A percentile compares a stretch with the other conserved stretches of the same genome.
Conservation (phyloP, 2,888 invertebrate genomes). For the Dexiosoma caninum region DNA sequence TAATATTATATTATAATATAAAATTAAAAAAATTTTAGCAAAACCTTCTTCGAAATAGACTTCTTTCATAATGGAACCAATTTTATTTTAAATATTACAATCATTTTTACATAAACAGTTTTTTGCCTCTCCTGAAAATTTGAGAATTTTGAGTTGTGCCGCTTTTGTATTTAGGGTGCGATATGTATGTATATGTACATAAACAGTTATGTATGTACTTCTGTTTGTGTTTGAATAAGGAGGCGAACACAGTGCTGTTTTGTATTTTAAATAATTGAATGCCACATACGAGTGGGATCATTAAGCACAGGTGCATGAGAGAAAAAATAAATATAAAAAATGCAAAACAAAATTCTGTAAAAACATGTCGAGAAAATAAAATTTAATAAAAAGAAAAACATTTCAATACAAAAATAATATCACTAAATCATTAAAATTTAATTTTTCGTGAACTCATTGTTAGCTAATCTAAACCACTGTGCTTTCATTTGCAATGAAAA, state of each 20-base stretch:
- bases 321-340: neutral
- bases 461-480: neutral
- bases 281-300: neutral
- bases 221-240: neutral
- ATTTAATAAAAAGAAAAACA: neutral
- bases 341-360: no score
- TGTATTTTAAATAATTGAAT: slow-evolving; percentile 17
- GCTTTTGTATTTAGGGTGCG: no score
- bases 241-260: neutral
- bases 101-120: no score
- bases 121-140: no score
- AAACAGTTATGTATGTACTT: no score
- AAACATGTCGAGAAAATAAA: no score
- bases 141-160: no score
- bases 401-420: neutral
- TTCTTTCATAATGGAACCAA: no score
- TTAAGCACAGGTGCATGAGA: neutral
- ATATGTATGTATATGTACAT: neutral
- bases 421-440: neutral
- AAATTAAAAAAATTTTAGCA: no score
- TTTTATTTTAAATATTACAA: no score
- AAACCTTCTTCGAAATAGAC: no score
- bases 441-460: neutral
- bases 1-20: no score
- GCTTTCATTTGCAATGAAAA: neutral